phyloP scores from a whole-genome alignment of 2,888 invertebrate species.

The Iselma pallidipennis region DNA sequence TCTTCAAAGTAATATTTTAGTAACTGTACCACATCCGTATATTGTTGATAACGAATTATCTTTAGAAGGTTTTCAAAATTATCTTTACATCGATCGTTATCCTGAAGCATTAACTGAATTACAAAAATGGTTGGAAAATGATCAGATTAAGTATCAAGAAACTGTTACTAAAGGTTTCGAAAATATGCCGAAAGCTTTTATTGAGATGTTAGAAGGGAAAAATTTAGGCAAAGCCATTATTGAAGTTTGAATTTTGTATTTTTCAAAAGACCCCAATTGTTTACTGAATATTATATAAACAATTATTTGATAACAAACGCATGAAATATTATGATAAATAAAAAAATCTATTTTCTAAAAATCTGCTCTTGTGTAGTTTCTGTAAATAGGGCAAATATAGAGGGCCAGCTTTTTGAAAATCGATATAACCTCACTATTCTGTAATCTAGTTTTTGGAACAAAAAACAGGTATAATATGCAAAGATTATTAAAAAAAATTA shows the following conservation, averaged over 20 bases:
- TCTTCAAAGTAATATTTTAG: conserved; percentile 56
- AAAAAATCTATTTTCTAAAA: too few species aligned
- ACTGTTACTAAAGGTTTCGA: conserved; percentile 72
- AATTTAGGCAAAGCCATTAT: conserved; percentile 75
- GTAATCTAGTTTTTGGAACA: too few species aligned
- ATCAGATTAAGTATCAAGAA: conserved; percentile 69
- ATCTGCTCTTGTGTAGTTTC: not conserved
- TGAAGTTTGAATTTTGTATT: conserved; percentile 50
- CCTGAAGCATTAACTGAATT: conserved; percentile 65
- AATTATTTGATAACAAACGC: too few species aligned
- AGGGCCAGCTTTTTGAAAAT: too few species aligned
- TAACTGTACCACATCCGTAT: conserved; percentile 59
- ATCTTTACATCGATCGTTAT: conserved; percentile 63
- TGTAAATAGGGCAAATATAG: too few species aligned
- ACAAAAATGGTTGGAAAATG: conserved; percentile 64
- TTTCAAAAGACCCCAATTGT: not conserved
- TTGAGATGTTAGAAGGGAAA: conserved; percentile 66
- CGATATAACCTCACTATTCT: too few species aligned
- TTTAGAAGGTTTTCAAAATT: conserved; percentile 65
- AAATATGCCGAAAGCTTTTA: conserved; percentile 71
- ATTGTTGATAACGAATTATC: conserved; percentile 62
- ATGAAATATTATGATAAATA: too few species aligned
- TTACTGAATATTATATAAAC: too few species aligned
- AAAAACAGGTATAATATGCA: too few species aligned
- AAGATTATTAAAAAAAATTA: too few species aligned